These are phyloP conservation scores for Tortrix viridana DNA, from an alignment of 2,888 invertebrate genomes.

Conservation along the genomic window DNA sequence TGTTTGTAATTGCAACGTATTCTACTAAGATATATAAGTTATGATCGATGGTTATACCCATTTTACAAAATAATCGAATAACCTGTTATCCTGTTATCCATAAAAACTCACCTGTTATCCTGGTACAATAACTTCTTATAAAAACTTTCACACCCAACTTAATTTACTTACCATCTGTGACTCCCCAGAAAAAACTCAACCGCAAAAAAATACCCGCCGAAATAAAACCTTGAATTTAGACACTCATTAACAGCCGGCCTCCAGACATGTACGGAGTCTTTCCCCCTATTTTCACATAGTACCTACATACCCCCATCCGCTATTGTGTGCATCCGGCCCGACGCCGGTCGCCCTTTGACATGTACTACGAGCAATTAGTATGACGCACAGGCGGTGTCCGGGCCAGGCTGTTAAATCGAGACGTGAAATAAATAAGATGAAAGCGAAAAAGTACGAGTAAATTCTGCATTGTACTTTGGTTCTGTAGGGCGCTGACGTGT, in stretches of 20 bases:
- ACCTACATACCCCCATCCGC: slow-evolving; percentile 74
- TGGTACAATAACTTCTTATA: neutral
- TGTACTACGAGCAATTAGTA: slow-evolving; percentile 82
- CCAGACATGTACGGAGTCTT: slow-evolving; percentile 66
- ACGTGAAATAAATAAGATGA: slow-evolving; percentile 5
- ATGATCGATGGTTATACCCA: no score
- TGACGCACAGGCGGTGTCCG: slow-evolving; percentile 59
- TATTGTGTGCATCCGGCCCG: slow-evolving; percentile 81
- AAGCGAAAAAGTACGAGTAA: neutral
- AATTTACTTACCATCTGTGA: slow-evolving; percentile 24
- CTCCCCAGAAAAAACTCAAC: slow-evolving; percentile 9
- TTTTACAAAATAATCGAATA: no score
- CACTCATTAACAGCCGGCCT: slow-evolving; percentile 67
- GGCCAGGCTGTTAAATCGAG: slow-evolving; percentile 40
- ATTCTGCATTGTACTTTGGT: neutral
- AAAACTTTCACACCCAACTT: slow-evolving; percentile 9
- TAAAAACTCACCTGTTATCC: neutral
- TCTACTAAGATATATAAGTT: no score
- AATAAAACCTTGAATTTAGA: slow-evolving; percentile 40
- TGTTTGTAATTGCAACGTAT: no score
- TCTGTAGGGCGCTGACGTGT: no score
- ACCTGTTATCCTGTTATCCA: no score
- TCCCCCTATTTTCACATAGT: slow-evolving; percentile 66
- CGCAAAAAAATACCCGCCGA: slow-evolving; percentile 9
- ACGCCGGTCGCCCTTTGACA: slow-evolving; percentile 82